These are phyloP conservation scores for Cheilosia variabilis DNA, from an alignment of 2,888 invertebrate genomes.

Conservation along the genomic window DNA sequence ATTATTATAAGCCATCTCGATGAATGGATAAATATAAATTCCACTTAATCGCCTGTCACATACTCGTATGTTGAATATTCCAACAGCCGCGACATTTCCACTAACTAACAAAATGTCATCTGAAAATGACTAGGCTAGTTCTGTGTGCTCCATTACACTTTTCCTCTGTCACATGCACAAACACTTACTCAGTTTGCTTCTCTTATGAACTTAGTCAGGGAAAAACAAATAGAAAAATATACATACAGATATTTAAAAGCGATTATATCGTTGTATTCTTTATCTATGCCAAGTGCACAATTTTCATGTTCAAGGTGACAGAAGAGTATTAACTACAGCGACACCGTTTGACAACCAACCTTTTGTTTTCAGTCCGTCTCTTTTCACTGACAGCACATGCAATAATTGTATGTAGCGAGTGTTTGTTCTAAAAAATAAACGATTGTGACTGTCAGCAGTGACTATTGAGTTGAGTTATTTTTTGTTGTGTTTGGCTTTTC, in stretches of 20 bases:
- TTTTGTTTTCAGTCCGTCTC: constrained; percentile 54
- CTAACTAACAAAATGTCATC: constrained; percentile 55
- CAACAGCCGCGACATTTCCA: constrained; percentile 15
- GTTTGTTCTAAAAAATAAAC: constrained; percentile 2
- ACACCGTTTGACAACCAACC: constrained; percentile 51
- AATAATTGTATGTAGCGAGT: neutral
- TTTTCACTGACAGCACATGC: constrained; percentile 28
- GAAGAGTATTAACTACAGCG: constrained; percentile 64
- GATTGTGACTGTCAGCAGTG: constrained; percentile 6
- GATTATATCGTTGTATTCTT: constrained; percentile 46
- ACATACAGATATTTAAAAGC: constrained; percentile 34
- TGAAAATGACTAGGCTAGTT: constrained; percentile 51
- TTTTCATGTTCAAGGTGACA: constrained; percentile 75
- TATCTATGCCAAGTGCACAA: constrained; percentile 73
- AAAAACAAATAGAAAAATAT: constrained; percentile 22
- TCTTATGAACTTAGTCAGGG: neutral
- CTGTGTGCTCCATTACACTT: constrained; percentile 47
- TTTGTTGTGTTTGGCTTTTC: constrained; percentile 3
- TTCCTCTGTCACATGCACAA: constrained; percentile 42
- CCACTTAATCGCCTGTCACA: constrained; percentile 20
- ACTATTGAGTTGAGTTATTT: neutral
- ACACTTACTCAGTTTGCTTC: constrained; percentile 13
- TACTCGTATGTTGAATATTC: neutral
- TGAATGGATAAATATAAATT: constrained; percentile 21
- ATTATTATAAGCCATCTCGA: neutral